A percentile compares a stretch with the other conserved stretches of the same genome.
These are phyloP conservation scores for Deroplatys truncata DNA, from an alignment of 2,888 invertebrate genomes.

Conservation along the genomic window DNA sequence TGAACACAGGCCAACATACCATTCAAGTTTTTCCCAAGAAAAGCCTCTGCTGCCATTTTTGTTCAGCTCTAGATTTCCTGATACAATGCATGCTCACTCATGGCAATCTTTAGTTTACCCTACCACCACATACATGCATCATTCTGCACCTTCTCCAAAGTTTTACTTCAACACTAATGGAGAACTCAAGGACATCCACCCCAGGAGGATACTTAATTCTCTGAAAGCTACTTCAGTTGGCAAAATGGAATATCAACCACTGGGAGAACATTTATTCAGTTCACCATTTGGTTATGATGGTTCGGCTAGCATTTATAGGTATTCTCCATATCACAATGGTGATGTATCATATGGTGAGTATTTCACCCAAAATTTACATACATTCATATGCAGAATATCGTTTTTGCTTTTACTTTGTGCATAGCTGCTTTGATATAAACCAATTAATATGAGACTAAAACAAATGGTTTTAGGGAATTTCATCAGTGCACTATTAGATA, in stretches of 20 bases:
- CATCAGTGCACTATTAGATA: no score
- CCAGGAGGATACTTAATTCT: background rate
- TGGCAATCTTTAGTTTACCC: background rate
- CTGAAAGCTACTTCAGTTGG: background rate
- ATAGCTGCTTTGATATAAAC: background rate
- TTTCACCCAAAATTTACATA: background rate
- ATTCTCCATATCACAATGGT: background rate
- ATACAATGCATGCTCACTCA: background rate
- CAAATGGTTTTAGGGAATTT: no score
- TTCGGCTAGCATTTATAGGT: background rate
- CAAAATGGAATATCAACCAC: background rate
- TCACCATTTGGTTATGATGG: background rate
- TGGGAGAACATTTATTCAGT: background rate
- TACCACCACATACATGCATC: background rate
- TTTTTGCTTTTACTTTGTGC: background rate
- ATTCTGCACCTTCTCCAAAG: background rate
- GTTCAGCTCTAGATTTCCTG: background rate
- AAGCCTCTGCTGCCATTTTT: background rate
- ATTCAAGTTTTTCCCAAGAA: background rate
- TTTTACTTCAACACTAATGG: background rate
- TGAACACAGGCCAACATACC: background rate
- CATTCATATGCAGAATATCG: background rate
- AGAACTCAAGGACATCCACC: background rate
- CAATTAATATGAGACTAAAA: background rate
- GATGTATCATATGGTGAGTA: background rate